phyloP scores from a whole-genome alignment of 2,113 vertebrate species.

The Pelvicachromis taeniatus region DNA sequence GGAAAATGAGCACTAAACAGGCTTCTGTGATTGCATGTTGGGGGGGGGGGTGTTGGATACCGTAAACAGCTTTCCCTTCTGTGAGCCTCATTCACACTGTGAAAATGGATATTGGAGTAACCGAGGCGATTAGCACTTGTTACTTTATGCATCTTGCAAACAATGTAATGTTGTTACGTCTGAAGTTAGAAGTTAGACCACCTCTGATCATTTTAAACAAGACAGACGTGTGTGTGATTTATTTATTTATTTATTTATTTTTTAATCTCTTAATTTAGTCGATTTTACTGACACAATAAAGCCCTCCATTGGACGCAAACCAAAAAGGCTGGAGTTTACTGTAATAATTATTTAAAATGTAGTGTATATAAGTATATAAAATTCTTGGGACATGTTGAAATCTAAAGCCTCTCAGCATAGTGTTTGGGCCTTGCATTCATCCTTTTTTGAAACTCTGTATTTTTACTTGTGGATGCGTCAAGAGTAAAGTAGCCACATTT shows the following conservation, averaged over 20 bases:
- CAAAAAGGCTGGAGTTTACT: too few species aligned
- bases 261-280: accelerated
- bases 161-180: not conserved
- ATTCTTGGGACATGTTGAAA: too few species aligned
- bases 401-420: not conserved
- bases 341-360: too few species aligned
- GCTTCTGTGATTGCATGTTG: not conserved
- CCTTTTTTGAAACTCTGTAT: not conserved
- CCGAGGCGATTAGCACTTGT: not conserved
- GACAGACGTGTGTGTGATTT: not conserved
- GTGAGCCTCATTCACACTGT: not conserved
- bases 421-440: not conserved
- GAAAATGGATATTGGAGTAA: not conserved
- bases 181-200: not conserved
- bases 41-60: not conserved
- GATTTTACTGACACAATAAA: too few species aligned
- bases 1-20: not conserved
- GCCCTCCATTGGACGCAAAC: too few species aligned
- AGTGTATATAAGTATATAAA: too few species aligned
- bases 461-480: not conserved
- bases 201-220: not conserved
- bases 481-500: not conserved
- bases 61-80: not conserved
- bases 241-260: too few species aligned
- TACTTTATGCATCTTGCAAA: not conserved